Evolutionary conservation across 2,797 vertebrate species (phyloP).

Genomic region (Leptatherina wallacei): DNA sequence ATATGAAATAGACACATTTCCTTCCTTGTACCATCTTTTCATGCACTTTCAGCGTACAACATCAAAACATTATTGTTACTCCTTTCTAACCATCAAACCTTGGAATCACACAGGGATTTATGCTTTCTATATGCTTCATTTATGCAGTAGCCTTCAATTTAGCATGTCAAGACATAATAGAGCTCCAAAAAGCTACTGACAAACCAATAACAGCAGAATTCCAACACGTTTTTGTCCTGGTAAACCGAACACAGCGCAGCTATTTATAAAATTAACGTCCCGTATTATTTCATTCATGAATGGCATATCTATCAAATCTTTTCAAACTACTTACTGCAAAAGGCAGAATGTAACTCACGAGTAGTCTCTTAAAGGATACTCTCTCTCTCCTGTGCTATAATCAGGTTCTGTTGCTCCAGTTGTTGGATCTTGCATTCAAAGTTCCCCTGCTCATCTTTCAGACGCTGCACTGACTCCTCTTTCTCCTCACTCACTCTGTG

Average conservation of each 20-base stretch:
- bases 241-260: not conserved
- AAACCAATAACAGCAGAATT: conserved; percentile 2
- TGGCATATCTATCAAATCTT: not conserved
- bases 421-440: conserved; percentile 94
- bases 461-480: conserved; percentile 90
- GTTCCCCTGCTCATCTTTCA: conserved; percentile 90
- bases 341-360: not conserved
- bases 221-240: not conserved
- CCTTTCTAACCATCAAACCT: not conserved
- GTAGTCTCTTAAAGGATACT: conserved; percentile 89
- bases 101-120: not conserved
- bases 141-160: not conserved
- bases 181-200: not conserved
- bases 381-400: conserved; percentile 93
- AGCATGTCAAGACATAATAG: not conserved
- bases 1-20: too few species aligned
- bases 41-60: too few species aligned
- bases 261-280: conserved; percentile 1
- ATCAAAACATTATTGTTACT: not conserved
- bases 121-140: not conserved
- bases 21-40: too few species aligned
- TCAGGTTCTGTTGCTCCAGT: conserved; percentile 91
- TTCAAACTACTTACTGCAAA: not conserved
- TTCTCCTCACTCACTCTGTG: conserved; percentile 95
- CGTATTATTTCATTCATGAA: not conserved